Evolutionary conservation across 1,140 invertebrate genomes (phyloP), one percentile per base, ranked within the genome.

Genomic region (Elymnias hypermnestra): DNA sequence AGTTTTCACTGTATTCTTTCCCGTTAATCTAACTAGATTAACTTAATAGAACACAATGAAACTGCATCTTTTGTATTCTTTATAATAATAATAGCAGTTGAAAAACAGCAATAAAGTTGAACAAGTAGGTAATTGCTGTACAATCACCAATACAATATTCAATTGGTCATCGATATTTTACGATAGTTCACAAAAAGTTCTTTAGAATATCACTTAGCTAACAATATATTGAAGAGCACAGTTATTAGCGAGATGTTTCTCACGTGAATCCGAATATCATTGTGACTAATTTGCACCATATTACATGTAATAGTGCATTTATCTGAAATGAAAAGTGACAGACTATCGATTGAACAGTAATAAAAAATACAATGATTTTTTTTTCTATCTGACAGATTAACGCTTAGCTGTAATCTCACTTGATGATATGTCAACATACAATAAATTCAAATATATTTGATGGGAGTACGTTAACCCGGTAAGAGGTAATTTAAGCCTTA

Each of bases 81-180:
- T 33, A 17, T 18, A 33, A 15, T 33, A 33, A 15, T 2, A 10
- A 4, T 15, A 33, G n/a, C n/a, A n/a, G n/a, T n/a, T n/a, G 14
- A 10, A 17, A 33, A 31, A 10, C 28, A 31, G 10, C 28, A 14
- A 33, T 33, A 33, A 33, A 33, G 31, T 8, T 17, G 15, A 33
- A 33, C 31, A 33, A 33, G 31, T 17, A 17, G 31, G 31, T 33
- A 22, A 19, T 21, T 21, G 19, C 14, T 8, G 14, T 23, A 28
- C 25, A 18, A 41, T 17, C 23, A 4, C 5, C 26, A 13, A 29
- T 14, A 42, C 31, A 33, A 33, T 33, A 19, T 29, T 31, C 17
- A 42, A 39, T 31, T 29, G 15, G 39, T 31, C 26, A 31, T 42
- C 39, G 26, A 42, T 42, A 42, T 21, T 37, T 19, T 22, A 22